Base-by-base conservation (phyloP, 2,797 vertebrate species). In the Furcifer pardalis region DNA sequence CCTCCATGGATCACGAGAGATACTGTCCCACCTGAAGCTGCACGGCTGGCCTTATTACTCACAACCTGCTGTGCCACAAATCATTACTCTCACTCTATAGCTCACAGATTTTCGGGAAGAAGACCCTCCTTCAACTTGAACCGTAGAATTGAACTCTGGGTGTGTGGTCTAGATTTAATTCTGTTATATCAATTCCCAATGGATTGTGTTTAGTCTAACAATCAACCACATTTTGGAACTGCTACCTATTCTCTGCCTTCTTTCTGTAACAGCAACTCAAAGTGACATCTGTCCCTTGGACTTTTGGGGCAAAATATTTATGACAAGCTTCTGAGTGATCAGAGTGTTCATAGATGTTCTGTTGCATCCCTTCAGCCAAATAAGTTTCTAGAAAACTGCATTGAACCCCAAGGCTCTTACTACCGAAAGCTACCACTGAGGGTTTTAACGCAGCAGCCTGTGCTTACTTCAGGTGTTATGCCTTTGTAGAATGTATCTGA, bases 401-500 rank as follows among this genome's bases (percentile, higher is more conserved):
- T 52, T 77, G 37, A 32, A 62, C n/a, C 23, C n/a, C 25, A 84
- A n/a, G 15, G 30, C n/a, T 44, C 23, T 68, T 66, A 13, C 13
- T 9, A 72, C 37, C 37, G 68, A 76, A 30, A 85, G 30, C 37
- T 4, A 68, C 15, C 46, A 23, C 23, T 42, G 27, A 65, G 27
- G n/a, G 9, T 35, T 73, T 46, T 52, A 52, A 79, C 30, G 25
- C 30, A 49, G 9, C 25, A 32, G 35, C 19, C 27, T n/a, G 4
- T 42, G 3, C 78, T 74, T 56, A 27, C 40, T 23, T 46, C 40
- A 21, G 30, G 60, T 42, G 63, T 62, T 77, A 21, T 84, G 59
- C n/a, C 40, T 60, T 72, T 63, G 42, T 23, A 63, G 56, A 27
- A 9, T 12, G 65, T 79, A 44, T 79, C 76, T 79, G 83, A 79